Conservation (phyloP, 1,140 invertebrate species). For the Thaumetopoea pityocampa region DNA sequence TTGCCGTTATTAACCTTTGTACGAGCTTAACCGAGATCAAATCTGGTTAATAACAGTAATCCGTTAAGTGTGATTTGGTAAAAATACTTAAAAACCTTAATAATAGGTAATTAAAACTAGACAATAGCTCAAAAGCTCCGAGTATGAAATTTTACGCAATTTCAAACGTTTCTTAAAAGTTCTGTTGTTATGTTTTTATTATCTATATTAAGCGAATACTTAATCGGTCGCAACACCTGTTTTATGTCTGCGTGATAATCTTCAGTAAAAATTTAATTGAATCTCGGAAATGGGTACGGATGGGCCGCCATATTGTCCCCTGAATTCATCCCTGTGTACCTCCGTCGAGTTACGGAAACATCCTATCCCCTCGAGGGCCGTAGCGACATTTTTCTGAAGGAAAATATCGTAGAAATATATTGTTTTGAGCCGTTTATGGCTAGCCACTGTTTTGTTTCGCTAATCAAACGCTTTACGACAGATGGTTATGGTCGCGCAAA, state of each 20-base stretch:
- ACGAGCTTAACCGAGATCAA: too few relatives aligned
- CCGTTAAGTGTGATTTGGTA: too few relatives aligned
- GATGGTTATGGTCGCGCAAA: background rate
- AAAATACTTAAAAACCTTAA: too few relatives aligned
- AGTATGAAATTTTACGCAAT: too few relatives aligned
- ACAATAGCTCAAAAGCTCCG: too few relatives aligned
- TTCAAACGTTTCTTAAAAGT: too few relatives aligned
- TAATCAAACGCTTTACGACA: constrained; percentile 22
- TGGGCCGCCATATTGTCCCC: constrained; percentile 43
- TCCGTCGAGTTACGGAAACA: constrained; percentile 18
- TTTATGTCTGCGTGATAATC: constrained; percentile 73
- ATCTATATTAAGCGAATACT: constrained; percentile 37
- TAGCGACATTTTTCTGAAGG: constrained; percentile 18
- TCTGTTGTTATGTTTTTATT: too few relatives aligned
- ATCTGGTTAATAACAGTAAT: too few relatives aligned
- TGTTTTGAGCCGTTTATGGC: constrained; percentile 14
- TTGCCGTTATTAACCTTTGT: too few relatives aligned
- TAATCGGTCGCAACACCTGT: constrained; percentile 27
- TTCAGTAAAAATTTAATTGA: constrained; percentile 76
- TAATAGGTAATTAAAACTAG: too few relatives aligned
- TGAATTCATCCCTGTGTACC: constrained; percentile 21
- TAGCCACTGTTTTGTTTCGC: constrained; percentile 16
- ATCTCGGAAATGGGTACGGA: constrained; percentile 60
- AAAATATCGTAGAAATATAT: constrained; percentile 11
- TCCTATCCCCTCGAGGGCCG: constrained; percentile 20